Evolutionary conservation across 2,888 invertebrate species (phyloP).

Genomic region (Chydorus sphaericus): DNA sequence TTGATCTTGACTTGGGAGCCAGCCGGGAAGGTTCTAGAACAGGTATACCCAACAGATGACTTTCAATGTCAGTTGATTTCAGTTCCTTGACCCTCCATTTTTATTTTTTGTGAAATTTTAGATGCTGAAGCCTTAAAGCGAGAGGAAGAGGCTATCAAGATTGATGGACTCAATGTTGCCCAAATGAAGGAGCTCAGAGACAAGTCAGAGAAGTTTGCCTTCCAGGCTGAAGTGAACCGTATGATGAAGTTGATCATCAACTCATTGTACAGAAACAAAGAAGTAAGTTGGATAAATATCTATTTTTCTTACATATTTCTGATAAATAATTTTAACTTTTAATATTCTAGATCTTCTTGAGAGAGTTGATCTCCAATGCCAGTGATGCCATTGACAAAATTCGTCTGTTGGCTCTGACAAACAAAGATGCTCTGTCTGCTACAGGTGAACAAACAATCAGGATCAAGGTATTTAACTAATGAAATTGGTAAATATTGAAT

Average conservation of each 20-base stretch:
- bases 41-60: constrained; percentile 36
- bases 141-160: constrained; percentile 90
- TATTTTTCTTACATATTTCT: background rate
- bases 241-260: constrained; percentile 99
- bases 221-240: constrained; percentile 88
- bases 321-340: background rate
- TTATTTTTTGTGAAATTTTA: constrained; percentile 24
- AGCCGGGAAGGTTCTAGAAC: constrained; percentile 79
- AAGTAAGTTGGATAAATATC: constrained; percentile 38
- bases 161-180: constrained; percentile 87
- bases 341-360: constrained; percentile 64
- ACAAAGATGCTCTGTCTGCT: constrained; percentile 57
- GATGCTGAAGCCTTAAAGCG: constrained; percentile 81
- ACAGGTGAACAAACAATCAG: constrained; percentile 74
- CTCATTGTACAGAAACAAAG: constrained; percentile 96
- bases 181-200: constrained; percentile 83
- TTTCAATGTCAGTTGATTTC: background rate
- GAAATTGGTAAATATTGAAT: constrained; percentile 2
- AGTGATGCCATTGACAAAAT: constrained; percentile 99
- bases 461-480: constrained; percentile 57
- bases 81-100: background rate
- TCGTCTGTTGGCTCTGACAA: constrained; percentile 77
- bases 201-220: constrained; percentile 66
- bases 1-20: constrained; percentile 66
- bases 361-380: constrained; percentile 97